These are phyloP conservation scores for Enchytraeus crypticus DNA, from an alignment of 2,888 invertebrate species.

Conservation along the genomic window DNA sequence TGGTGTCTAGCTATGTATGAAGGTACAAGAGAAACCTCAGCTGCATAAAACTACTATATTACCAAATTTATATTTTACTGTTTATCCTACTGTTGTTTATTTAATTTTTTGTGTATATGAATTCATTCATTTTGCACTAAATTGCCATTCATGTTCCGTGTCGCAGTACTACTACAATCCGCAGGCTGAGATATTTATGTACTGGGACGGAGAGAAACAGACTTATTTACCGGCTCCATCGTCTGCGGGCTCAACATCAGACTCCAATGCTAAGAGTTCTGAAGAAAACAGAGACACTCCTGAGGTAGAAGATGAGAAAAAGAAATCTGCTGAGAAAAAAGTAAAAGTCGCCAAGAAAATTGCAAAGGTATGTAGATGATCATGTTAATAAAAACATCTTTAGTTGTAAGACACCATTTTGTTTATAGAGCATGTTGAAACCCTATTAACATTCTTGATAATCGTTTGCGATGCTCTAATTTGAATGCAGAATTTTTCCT, in stretches of 20 bases:
- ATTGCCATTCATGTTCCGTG: no score
- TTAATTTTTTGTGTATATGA: no score
- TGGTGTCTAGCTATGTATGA: no score
- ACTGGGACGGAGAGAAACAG: conserved; percentile 68
- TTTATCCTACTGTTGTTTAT: no score
- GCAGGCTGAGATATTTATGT: conserved; percentile 79
- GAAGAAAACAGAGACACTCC: conserved; percentile 19
- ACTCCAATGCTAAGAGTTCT: background rate
- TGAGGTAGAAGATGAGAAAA: conserved; percentile 30
- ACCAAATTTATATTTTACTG: no score
- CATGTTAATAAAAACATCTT: no score
- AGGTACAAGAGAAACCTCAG: no score
- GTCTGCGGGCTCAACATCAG: conserved; percentile 2
- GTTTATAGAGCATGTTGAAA: no score
- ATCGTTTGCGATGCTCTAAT: background rate
- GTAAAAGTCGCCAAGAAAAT: conserved; percentile 95
- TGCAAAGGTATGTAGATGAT: conserved; percentile 67
- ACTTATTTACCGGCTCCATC: conserved; percentile 41
- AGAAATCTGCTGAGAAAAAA: conserved; percentile 69
- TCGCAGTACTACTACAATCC: conserved; percentile 87
- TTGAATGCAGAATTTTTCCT: background rate
- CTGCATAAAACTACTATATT: no score
- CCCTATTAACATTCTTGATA: no score
- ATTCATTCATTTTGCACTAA: no score
- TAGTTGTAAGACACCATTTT: no score